Evolutionary conservation across 2,113 vertebrate species (phyloP), one percentile per base, ranked within the genome.

Genomic region (Cinclus mexicanus): DNA sequence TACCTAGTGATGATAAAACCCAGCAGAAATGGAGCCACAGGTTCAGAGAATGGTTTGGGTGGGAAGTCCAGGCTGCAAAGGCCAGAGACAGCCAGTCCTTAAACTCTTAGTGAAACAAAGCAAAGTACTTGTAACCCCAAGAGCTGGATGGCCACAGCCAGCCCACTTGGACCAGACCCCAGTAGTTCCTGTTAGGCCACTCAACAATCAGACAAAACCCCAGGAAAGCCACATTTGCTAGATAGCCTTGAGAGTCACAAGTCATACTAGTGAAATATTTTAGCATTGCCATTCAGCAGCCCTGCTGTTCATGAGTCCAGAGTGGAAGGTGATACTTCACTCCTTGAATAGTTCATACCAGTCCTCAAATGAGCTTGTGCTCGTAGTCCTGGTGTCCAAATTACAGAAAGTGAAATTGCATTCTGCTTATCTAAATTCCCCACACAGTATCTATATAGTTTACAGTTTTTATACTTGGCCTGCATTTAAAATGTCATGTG

Each of bases 371-470:
- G 47, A 80, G 50, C 29, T 42, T 26, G 35, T 56, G 33, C 11
- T 60, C 21, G 42, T 35, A 88, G 85, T 70, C 46, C 70, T 61
- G 72, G 39, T 55, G 39, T 83, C 59, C 67, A 44, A 95, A 83
- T 59, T 67, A 90, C 50, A 93, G 46, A 33, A 80, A 56, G 47
- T 11, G n/a, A 95, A 95, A 91, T 74, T 74, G 75, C 61, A 77
- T 67, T 92, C 65, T 91, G 57, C 63, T 95, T 74, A 90, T 88
- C 84, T 88, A 25, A 85, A 85, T 83, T 83, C 55, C 23, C 50
- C 49, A 35, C 59, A 22, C 25, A 47, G 44, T 35, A 87, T 59
- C 59, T 56, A 69, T 24, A 67, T 7, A 37, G 35, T 37, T 37
- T 37, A 53, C 14, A 83, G 28, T 74, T 91, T 84, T 93, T 70